Percentiles rank a stretch among this genome's conserved stretches.
Conservation (phyloP, 2,888 invertebrate genomes). For the Acheta domesticus region DNA sequence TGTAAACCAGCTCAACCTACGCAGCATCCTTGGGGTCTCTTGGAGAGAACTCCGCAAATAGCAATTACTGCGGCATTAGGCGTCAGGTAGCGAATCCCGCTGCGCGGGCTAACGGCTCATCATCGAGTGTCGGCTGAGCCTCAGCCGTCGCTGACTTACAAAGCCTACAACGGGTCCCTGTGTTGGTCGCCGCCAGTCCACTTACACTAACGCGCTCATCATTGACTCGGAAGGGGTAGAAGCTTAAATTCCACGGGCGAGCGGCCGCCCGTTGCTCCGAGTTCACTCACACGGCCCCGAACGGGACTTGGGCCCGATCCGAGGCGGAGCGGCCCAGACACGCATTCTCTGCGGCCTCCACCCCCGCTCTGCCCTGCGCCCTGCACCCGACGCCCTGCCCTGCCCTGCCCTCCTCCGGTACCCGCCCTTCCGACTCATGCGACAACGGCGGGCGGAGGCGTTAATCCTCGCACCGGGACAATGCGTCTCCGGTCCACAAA, state of each 20-base stretch:
- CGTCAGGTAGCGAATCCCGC: constrained; percentile 6
- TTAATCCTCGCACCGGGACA: not conserved
- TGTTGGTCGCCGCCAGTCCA: not conserved
- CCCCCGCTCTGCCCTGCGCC: too few species aligned
- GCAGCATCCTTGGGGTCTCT: too few species aligned
- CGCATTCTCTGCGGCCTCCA: too few species aligned
- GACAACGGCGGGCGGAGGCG: not conserved
- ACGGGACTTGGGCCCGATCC: not conserved
- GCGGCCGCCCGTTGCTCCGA: not conserved
- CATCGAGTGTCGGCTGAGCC: not conserved
- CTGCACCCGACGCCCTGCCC: too few species aligned
- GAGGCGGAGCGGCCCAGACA: too few species aligned
- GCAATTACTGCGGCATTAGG: not conserved
- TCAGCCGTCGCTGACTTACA: not conserved
- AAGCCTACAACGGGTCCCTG: not conserved
- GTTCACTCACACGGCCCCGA: not conserved
- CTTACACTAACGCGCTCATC: constrained; percentile 18
- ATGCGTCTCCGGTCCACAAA: not conserved
- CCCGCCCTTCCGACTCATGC: too few species aligned
- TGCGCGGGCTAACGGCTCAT: constrained; percentile 1
- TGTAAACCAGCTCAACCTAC: not conserved
- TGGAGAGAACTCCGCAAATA: not conserved
- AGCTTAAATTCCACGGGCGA: constrained; percentile 9
- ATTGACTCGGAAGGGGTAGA: constrained; percentile 9
- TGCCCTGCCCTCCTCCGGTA: too few species aligned